A percentile compares a stretch with the other conserved stretches of the same genome.
Conservation (phyloP, 2,113 vertebrate genomes). For the Aleadryas rufinucha region DNA sequence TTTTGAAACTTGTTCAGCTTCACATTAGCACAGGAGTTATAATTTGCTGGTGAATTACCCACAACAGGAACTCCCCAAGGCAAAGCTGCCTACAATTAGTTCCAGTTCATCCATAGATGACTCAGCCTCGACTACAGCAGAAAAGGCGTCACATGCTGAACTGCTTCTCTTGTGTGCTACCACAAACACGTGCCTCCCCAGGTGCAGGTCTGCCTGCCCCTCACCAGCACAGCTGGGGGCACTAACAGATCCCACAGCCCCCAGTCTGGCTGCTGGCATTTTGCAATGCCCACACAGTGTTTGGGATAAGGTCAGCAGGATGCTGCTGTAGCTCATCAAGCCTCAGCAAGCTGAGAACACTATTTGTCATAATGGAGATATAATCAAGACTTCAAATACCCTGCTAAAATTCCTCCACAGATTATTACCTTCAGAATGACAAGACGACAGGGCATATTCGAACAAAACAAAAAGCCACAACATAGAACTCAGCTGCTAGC, state of each 20-base stretch:
- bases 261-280: neutral
- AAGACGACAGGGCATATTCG: neutral
- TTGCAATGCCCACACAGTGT: rapidly evolving
- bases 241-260: neutral
- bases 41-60: neutral
- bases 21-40: neutral
- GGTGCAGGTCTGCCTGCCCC: neutral
- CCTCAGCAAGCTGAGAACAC: neutral
- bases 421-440: neutral
- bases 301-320: neutral
- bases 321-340: neutral
- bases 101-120: neutral
- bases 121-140: neutral
- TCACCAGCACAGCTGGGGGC: neutral
- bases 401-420: neutral
- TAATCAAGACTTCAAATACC: neutral
- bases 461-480: neutral
- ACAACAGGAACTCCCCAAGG: neutral
- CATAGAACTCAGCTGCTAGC: neutral
- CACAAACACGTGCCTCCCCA: neutral
- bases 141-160: neutral
- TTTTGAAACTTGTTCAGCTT: neutral
- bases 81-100: neutral
- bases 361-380: neutral
- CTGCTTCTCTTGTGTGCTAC: neutral